phyloP scores from a whole-genome alignment of 2,888 invertebrate species.

The Latrodectus hesperus region DNA sequence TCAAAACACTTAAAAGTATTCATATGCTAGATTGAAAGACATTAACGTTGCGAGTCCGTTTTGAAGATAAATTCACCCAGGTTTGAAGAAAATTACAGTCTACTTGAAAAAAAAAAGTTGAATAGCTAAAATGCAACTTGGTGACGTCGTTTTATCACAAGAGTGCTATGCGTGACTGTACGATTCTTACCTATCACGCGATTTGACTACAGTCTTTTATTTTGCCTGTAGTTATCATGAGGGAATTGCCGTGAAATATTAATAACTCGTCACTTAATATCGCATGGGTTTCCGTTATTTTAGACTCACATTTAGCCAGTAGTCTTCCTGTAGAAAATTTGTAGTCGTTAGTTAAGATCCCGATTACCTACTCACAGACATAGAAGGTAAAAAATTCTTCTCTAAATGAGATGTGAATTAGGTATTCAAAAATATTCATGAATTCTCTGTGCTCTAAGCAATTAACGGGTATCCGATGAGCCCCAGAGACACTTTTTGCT shows the following conservation, averaged over 20 bases:
- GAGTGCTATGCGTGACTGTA: background rate
- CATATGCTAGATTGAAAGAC: too few relatives aligned
- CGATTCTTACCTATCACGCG: slow-evolving; percentile 5
- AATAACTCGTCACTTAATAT: slow-evolving; percentile 51
- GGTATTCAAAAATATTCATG: too few relatives aligned
- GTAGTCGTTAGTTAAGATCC: background rate
- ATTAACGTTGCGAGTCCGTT: too few relatives aligned
- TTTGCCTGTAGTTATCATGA: background rate
- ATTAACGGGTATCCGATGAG: too few relatives aligned
- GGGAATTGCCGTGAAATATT: slow-evolving; percentile 29
- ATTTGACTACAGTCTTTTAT: background rate
- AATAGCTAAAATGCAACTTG: background rate
- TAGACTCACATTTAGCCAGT: background rate
- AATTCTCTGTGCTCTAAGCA: too few relatives aligned
- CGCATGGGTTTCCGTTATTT: background rate
- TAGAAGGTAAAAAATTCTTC: background rate
- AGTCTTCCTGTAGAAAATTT: background rate
- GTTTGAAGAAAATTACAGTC: background rate
- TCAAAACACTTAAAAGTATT: too few relatives aligned
- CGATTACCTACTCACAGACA: background rate
- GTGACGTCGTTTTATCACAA: slow-evolving; percentile 1
- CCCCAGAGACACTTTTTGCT: too few relatives aligned
- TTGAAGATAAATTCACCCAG: too few relatives aligned
- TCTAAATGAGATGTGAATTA: background rate
- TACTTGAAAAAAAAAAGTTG: background rate